Percentiles rank a stretch among this genome's conserved stretches.
These are phyloP conservation scores for Nematolebias whitei DNA, from an alignment of 2,113 vertebrate genomes.

Conservation along the genomic window DNA sequence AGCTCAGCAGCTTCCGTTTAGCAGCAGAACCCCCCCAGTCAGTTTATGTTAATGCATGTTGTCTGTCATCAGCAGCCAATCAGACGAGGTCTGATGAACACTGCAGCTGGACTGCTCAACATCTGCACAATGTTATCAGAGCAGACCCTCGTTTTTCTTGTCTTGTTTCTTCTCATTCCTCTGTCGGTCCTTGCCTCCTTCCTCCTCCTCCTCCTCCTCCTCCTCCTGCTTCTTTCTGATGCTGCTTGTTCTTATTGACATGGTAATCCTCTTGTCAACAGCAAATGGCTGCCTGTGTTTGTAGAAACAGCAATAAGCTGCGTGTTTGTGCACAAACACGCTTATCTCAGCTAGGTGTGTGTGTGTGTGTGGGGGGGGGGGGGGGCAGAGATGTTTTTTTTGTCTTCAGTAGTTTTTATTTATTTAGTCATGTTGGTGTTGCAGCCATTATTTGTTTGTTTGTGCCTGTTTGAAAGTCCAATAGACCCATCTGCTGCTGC, in stretches of 20 bases:
- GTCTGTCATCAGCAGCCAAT: slow-evolving; percentile 14
- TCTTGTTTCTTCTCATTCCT: slow-evolving; percentile 1
- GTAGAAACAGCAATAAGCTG: slow-evolving; percentile 34
- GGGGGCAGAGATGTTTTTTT: not conserved
- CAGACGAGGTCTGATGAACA: slow-evolving; percentile 6
- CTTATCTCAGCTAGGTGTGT: slow-evolving; percentile 33
- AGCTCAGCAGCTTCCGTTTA: not conserved
- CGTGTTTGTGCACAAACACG: slow-evolving; percentile 13
- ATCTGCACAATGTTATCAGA: slow-evolving; percentile 1
- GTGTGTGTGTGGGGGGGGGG: slow-evolving; percentile 3
- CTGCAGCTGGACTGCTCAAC: not conserved
- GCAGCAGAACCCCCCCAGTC: not conserved
- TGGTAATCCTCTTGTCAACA: slow-evolving; percentile 60
- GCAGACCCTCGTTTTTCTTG: not conserved
- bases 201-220: slow-evolving; percentile 16
- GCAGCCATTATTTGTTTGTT: not conserved
- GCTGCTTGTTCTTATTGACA: slow-evolving; percentile 38
- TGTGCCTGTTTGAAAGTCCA: not conserved
- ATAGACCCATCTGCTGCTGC: not conserved
- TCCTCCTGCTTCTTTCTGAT: slow-evolving; percentile 1
- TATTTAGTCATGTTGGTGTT: not conserved
- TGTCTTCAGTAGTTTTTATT: too few relatives aligned
- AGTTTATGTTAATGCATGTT: not conserved
- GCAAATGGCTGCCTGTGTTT: slow-evolving; percentile 35
- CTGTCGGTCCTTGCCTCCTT: slow-evolving; percentile 4